phyloP scores from a whole-genome alignment of 1,140 invertebrate genomes.

The Drosophila tropicalis region DNA sequence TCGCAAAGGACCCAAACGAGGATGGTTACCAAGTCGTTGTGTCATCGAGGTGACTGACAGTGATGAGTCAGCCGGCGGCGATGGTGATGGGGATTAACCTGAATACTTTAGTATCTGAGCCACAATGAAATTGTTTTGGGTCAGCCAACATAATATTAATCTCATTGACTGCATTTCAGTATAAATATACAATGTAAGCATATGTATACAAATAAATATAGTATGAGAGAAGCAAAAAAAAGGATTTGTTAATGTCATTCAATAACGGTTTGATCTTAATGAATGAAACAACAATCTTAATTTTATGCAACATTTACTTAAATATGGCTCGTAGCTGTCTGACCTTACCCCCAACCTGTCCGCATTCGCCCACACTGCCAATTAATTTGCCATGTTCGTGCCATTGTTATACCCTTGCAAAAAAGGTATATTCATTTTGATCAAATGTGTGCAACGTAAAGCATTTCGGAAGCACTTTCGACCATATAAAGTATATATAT shows the following conservation, averaged over 20 bases:
- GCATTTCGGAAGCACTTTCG: too few species aligned
- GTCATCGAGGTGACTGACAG: slow-evolving; percentile 85
- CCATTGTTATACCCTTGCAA: too few species aligned
- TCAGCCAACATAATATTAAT: slow-evolving; percentile 22
- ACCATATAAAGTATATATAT: too few species aligned
- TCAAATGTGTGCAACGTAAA: too few species aligned
- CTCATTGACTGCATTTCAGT: neutral
- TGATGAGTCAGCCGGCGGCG: too few species aligned
- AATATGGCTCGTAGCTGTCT: slow-evolving; percentile 37
- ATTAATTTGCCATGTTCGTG: slow-evolving; percentile 61
- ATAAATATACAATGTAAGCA: neutral
- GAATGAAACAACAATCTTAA: slow-evolving; percentile 33
- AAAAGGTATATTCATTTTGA: too few species aligned
- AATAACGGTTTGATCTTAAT: slow-evolving; percentile 32
- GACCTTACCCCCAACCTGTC: slow-evolving; percentile 5
- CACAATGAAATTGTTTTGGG: slow-evolving; percentile 1
- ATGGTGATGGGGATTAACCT: neutral
- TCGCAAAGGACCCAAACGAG: slow-evolving; percentile 82
- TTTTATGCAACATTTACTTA: slow-evolving; percentile 57
- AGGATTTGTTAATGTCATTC: slow-evolving; percentile 17
- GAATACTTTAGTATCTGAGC: neutral
- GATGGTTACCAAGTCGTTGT: slow-evolving; percentile 93
- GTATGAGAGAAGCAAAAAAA: neutral
- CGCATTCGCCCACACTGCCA: slow-evolving; percentile 35
- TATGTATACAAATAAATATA: neutral